Conservation (phyloP, 2,113 vertebrate species). For the Quiscalus mexicanus region DNA sequence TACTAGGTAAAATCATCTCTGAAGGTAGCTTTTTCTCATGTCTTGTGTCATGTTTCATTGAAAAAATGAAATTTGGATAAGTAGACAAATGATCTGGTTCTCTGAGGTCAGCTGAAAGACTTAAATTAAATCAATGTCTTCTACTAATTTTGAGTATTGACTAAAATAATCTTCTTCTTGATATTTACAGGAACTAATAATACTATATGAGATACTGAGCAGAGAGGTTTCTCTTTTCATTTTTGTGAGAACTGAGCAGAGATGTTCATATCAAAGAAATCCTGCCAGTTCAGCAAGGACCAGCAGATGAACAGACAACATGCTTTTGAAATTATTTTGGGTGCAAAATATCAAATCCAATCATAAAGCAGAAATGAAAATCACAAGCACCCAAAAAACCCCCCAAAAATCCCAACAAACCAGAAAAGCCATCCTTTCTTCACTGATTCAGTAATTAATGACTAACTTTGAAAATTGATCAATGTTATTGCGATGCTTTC, state of each 20-base stretch:
- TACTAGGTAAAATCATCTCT: neutral
- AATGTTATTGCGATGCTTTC: neutral
- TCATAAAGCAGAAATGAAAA: neutral
- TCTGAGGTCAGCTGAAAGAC: neutral
- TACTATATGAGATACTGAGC: neutral
- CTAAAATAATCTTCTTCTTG: neutral
- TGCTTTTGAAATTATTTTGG: neutral
- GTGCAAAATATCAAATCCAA: neutral
- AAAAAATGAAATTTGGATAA: neutral
- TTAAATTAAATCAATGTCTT: neutral
- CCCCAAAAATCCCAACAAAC: neutral
- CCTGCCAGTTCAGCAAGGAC: neutral
- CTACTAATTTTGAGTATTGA: neutral
- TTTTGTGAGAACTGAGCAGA: neutral
- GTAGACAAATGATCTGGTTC: neutral
- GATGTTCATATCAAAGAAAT: neutral
- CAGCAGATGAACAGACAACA: neutral
- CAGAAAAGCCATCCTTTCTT: neutral
- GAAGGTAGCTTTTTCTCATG: neutral
- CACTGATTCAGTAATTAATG: neutral
- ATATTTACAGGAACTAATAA: neutral
- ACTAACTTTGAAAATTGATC: neutral
- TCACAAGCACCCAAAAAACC: accelerated
- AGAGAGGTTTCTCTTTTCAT: neutral
- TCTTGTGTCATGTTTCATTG: neutral